phyloP scores from a whole-genome alignment of 2,797 vertebrate genomes.

The Syngnathus rostellatus region DNA sequence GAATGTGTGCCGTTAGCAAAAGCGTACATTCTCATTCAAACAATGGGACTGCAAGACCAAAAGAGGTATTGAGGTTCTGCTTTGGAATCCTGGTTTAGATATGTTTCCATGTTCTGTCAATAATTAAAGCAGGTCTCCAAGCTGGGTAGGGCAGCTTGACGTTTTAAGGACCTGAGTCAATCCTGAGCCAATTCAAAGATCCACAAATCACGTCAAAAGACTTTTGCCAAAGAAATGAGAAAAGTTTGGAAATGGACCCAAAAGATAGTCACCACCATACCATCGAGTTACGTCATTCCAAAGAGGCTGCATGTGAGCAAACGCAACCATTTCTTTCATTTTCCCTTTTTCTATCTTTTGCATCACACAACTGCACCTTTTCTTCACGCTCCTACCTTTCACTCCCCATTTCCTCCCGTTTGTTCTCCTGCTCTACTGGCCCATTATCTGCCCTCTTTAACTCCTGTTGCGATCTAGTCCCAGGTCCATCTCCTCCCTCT shows the following conservation, averaged over 20 bases:
- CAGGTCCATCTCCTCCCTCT: constrained; percentile 22
- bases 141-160: no score
- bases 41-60: neutral
- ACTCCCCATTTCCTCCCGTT: constrained; percentile 15
- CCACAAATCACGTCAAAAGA: no score
- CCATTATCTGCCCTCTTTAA: constrained; percentile 42
- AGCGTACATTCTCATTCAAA: neutral
- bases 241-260: no score
- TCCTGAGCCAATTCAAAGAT: no score
- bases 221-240: no score
- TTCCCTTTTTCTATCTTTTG: constrained; percentile 6
- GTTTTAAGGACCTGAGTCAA: no score
- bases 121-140: no score
- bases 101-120: no score
- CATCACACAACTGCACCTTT: constrained; percentile 11
- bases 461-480: constrained; percentile 7
- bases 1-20: neutral
- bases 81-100: no score
- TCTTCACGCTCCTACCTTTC: neutral
- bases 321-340: neutral
- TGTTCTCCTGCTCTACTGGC: constrained; percentile 30
- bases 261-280: no score
- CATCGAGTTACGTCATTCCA: no score
- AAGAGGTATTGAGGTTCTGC: neutral
- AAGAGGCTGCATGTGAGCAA: no score